phyloP scores from a whole-genome alignment of 1,140 invertebrate species.

The Aphelinus atriplicis region DNA sequence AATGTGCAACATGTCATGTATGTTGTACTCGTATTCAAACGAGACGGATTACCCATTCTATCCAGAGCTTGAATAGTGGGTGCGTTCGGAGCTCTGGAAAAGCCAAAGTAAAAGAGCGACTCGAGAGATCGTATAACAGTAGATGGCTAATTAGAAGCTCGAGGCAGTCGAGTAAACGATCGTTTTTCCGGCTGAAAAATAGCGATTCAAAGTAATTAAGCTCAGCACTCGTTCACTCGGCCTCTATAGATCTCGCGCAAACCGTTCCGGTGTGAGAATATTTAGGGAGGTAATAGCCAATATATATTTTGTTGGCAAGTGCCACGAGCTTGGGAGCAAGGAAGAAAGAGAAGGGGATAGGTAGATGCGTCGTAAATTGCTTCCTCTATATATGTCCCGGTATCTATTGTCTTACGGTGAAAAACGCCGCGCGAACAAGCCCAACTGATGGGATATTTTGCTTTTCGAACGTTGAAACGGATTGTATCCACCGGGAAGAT shows the following conservation, averaged over 20 bases:
- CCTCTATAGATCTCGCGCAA: constrained; percentile 59
- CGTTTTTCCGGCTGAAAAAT: constrained; percentile 61
- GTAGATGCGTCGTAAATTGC: constrained; percentile 61
- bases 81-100: too few species aligned
- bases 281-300: constrained; percentile 66
- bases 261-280: constrained; percentile 61
- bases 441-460: too few species aligned
- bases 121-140: constrained; percentile 31
- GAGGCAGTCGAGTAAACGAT: constrained; percentile 49
- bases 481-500: too few species aligned
- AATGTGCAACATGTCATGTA: too few species aligned
- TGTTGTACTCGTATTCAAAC: too few species aligned
- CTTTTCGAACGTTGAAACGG: too few species aligned
- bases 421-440: too few species aligned
- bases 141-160: constrained; percentile 39
- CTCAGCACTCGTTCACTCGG: constrained; percentile 42
- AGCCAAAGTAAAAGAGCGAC: too few species aligned
- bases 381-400: constrained; percentile 56
- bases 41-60: too few species aligned
- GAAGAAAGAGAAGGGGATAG: constrained; percentile 31
- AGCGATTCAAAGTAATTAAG: constrained; percentile 65
- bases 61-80: too few species aligned
- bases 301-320: constrained; percentile 58
- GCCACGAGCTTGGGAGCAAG: constrained; percentile 56
- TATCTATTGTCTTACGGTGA: constrained; percentile 50